Percentiles rank a stretch among this genome's conserved stretches.
Conservation (phyloP, 2,797 vertebrate species). For the Helostoma temminkii region DNA sequence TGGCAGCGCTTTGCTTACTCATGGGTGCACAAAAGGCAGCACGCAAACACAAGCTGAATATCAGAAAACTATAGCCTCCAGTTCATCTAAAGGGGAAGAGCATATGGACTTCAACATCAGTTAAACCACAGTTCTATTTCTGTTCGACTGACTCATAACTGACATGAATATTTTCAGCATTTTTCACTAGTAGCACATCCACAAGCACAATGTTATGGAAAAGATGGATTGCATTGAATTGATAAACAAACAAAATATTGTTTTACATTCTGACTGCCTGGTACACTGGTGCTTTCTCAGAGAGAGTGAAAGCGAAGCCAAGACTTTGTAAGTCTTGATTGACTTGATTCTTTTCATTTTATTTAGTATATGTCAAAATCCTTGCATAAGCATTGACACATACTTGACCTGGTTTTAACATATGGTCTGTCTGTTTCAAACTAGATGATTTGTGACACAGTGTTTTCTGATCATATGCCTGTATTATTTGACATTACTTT, state of each 20-base stretch:
- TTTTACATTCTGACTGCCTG: conserved; percentile 15
- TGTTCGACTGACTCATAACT: conserved; percentile 8
- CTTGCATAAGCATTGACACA: too few relatives aligned
- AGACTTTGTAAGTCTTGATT: too few relatives aligned
- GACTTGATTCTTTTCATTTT: too few relatives aligned
- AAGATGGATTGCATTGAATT: neutral
- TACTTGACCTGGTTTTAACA: too few relatives aligned
- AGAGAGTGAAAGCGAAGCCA: conserved; percentile 21
- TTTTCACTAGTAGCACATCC: conserved; percentile 4
- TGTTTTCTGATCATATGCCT: too few relatives aligned
- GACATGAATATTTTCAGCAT: conserved; percentile 6
- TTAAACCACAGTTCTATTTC: conserved; percentile 9
- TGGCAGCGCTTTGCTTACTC: conserved; percentile 61
- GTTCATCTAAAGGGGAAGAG: conserved; percentile 15
- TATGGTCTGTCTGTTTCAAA: too few relatives aligned
- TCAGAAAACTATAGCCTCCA: conserved; percentile 35
- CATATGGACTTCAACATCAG: conserved; percentile 52
- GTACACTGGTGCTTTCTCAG: conserved; percentile 21
- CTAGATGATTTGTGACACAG: too few relatives aligned
- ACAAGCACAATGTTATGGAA: conserved; percentile 1
- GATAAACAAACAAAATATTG: neutral
- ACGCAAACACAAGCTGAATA: conserved; percentile 29
- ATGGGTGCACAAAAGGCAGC: conserved; percentile 29
- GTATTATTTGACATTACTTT: too few relatives aligned
- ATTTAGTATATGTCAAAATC: too few relatives aligned